Base-by-base conservation (phyloP, 2,113 vertebrate species). In the Vidua macroura region DNA sequence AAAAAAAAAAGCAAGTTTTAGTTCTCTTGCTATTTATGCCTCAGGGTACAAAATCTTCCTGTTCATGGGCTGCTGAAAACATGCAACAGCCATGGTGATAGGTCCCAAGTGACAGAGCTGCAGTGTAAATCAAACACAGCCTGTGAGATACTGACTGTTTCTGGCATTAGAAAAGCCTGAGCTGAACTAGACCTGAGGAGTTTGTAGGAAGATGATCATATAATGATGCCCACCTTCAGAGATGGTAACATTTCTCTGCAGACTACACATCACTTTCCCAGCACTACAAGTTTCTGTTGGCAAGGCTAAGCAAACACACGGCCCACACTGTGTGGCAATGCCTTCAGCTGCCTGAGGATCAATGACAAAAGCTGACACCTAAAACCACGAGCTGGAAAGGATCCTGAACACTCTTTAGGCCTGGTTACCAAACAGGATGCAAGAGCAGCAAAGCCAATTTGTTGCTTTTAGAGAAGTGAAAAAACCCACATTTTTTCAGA, bases 1-100 rank as follows among this genome's bases (percentile, higher is more conserved):
- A 46, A 2, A 76, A 78, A 78, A 8, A 93, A 86, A 93, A 28
- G 6, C 31, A 56, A 44, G 49, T 84, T 67, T 96, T 68, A 96
- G 44, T 76, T 63, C 30, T 70, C 10, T 49, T 67, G 59, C 28
- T 59, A 41, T 33, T 90, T 31, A n/a, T 27, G 63, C n/a, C 35
- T 68, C 35, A 7, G 51, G 41, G 28, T 56, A 75, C 43, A 43
- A 68, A 88, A 44, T 12, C 53, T 11, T 63, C 67, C 55, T 76
- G 35, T 31, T 39, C 6, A 2, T 2, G 16, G 86, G 52, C 59
- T 79, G 37, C 56, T 66, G 53, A 27, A 41, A 62, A 49, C 3
- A 30, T 0, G 19, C 1, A 5, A 46, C 58, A 90, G 60, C 64
- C 59, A 7, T 3, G 9, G 28, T 7, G 31, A 58, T 0, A 20